A percentile compares a stretch with the other conserved stretches of the same genome.
phyloP scores from a whole-genome alignment of 1,140 invertebrate genomes.

The Orussus abietinus region DNA sequence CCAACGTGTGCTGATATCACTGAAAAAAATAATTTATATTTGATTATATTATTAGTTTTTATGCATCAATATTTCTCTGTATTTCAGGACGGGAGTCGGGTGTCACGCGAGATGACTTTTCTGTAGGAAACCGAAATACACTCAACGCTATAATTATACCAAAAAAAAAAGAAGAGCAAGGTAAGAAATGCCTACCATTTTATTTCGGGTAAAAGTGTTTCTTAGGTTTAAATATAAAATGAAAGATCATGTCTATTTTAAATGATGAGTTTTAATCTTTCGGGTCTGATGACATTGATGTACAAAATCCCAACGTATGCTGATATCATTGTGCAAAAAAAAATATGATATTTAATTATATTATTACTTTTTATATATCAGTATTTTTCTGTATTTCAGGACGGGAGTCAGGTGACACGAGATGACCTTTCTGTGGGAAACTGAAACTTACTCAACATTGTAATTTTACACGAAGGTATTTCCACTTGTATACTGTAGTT shows the following conservation, averaged over 20 bases:
- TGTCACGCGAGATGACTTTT: no score
- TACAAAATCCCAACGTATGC: conserved; percentile 20
- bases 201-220: background rate
- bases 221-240: conserved; percentile 5
- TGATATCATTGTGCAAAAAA: no score
- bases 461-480: conserved; percentile 10
- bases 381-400: no score
- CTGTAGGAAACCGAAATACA: no score
- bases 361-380: conserved; percentile 9
- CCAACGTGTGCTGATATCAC: conserved; percentile 19
- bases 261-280: conserved; percentile 31
- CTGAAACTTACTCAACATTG: conserved; percentile 6
- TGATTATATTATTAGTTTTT: conserved; percentile 1
- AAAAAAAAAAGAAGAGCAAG: no score
- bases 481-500: conserved; percentile 13
- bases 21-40: no score
- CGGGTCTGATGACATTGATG: conserved; percentile 39
- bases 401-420: no score
- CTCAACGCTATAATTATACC: no score
- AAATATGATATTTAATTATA: background rate
- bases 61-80: no score
- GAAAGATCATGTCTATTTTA: conserved; percentile 5
- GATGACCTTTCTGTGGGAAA: no score
- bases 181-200: no score
- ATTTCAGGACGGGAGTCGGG: no score